Evolutionary conservation across 1,140 invertebrate genomes (phyloP).

Genomic region (Tetragnatha versicolor): DNA sequence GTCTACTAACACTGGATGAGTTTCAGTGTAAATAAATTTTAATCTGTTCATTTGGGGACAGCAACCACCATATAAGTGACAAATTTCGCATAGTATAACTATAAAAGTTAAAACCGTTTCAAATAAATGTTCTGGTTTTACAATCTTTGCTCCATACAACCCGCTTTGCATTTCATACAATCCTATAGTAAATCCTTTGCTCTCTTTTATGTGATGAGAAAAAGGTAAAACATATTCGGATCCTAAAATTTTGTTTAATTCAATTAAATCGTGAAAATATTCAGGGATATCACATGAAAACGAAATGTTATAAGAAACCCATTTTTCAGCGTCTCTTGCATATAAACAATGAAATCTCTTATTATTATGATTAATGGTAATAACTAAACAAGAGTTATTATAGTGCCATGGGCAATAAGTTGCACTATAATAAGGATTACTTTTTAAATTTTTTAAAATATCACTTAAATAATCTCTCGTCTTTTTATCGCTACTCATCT

Average conservation of each 20-base stretch:
- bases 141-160: neutral
- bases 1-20: slow-evolving; percentile 14
- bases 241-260: neutral
- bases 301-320: slow-evolving; percentile 1
- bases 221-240: slow-evolving; percentile 9
- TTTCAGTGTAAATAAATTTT: slow-evolving; percentile 22
- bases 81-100: neutral
- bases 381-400: neutral
- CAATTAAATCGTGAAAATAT: slow-evolving; percentile 26
- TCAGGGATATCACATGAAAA: slow-evolving; percentile 25
- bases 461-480: too few relatives aligned
- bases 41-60: neutral
- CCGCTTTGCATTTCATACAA: slow-evolving; percentile 11
- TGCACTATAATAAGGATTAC: neutral
- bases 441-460: neutral
- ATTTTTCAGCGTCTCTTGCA: neutral
- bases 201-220: neutral
- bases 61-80: neutral
- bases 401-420: neutral
- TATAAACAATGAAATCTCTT: slow-evolving; percentile 8
- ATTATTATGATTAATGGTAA: neutral
- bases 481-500: too few relatives aligned
- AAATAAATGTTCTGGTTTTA: slow-evolving; percentile 10
- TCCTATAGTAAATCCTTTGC: neutral
- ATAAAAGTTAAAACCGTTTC: slow-evolving; percentile 23